These are phyloP conservation scores for Phaenicophaeus curvirostris DNA, from an alignment of 2,797 vertebrate species.

Conservation along the genomic window DNA sequence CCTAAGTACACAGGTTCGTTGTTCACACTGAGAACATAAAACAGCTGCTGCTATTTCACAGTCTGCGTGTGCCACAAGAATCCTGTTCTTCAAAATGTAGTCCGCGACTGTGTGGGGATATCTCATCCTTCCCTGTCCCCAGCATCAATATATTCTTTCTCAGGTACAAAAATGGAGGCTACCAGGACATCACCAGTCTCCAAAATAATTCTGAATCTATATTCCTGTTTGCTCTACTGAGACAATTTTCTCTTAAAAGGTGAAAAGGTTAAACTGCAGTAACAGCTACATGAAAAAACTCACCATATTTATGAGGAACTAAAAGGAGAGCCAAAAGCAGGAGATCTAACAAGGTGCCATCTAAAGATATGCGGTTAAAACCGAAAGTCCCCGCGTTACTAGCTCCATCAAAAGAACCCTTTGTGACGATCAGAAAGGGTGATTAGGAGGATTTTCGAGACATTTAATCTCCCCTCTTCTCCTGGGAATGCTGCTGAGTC, in stretches of 20 bases:
- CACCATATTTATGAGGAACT: not conserved
- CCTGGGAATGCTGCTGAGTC: slow-evolving; percentile 75
- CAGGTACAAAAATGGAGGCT: not conserved
- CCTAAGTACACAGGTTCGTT: not conserved
- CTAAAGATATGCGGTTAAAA: not conserved
- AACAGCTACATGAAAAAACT: not conserved
- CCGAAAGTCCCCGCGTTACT: not conserved
- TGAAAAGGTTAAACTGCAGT: not conserved
- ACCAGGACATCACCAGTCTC: not conserved
- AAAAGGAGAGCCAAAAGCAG: not conserved
- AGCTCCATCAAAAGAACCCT: slow-evolving; percentile 50
- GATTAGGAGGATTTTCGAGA: slow-evolving; percentile 74
- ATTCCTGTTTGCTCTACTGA: not conserved
- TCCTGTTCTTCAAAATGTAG: not conserved
- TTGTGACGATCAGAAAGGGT: slow-evolving; percentile 22
- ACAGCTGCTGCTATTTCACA: not conserved
- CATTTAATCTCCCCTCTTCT: slow-evolving; percentile 71
- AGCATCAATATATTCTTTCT: not conserved
- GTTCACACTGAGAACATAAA: not conserved
- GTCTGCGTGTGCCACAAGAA: not conserved
- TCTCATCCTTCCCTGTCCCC: not conserved
- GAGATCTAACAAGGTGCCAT: not conserved
- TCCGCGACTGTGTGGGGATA: not conserved
- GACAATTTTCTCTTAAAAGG: not conserved
- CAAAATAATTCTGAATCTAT: not conserved